Conservation (phyloP, 2,797 vertebrate species). For the Sebastes cheni region DNA sequence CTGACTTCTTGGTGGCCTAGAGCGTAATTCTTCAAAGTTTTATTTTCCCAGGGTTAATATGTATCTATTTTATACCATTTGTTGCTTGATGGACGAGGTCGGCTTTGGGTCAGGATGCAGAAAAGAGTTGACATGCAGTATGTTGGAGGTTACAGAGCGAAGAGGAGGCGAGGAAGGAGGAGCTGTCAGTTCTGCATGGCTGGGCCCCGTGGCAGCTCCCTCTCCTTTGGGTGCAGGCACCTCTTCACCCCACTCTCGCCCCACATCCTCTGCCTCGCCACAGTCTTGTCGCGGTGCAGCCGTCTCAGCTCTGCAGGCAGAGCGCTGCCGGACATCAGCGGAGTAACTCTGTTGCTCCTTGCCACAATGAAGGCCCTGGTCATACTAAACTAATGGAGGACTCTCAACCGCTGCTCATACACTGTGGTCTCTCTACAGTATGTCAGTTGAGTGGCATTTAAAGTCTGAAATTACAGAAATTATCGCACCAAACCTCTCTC, state of each 20-base stretch:
- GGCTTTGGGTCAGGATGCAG: constrained; percentile 18
- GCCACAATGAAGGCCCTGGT: not conserved
- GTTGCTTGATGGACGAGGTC: constrained; percentile 35
- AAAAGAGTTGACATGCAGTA: constrained; percentile 10
- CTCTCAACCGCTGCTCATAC: not conserved
- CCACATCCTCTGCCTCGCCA: constrained; percentile 23
- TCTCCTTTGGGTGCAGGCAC: constrained; percentile 37
- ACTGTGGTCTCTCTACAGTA: not conserved
- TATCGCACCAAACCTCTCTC: not conserved
- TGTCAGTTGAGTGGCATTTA: not conserved
- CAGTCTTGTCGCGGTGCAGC: constrained; percentile 36
- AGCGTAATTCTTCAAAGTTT: not conserved
- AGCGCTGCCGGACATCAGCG: not conserved
- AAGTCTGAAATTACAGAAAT: not conserved
- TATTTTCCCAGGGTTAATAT: constrained; percentile 6
- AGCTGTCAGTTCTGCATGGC: constrained; percentile 55
- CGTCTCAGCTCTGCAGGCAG: not conserved
- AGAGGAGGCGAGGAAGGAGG: not conserved
- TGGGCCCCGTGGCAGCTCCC: constrained; percentile 31
- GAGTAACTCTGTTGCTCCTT: not conserved
- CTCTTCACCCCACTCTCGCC: constrained; percentile 19
- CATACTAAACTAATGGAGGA: not conserved
- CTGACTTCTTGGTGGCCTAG: not conserved
- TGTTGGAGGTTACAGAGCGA: constrained; percentile 24
- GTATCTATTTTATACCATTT: constrained; percentile 20